Conservation (phyloP, 1,140 invertebrate species). For the Frieseomelitta varia region DNA sequence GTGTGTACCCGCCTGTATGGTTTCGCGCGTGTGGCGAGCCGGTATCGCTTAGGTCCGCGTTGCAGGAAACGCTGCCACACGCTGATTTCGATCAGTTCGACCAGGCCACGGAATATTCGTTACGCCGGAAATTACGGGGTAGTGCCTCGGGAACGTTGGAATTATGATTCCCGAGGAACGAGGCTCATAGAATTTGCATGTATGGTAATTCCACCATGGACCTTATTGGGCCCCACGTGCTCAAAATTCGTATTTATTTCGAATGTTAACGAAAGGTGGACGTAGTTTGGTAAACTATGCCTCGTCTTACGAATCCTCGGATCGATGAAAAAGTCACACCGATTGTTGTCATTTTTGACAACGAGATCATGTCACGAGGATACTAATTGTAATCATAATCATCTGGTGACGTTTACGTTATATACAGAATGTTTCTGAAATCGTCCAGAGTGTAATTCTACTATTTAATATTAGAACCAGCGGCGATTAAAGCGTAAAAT, state of each 20-base stretch:
- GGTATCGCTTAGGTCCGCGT: not conserved
- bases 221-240: not conserved
- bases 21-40: not conserved
- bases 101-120: conserved; percentile 29
- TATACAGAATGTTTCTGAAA: no score
- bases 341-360: no score
- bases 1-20: no score
- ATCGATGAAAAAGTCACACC: no score
- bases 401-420: no score
- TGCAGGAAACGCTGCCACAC: conserved; percentile 20
- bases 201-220: conserved; percentile 12
- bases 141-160: conserved; percentile 2
- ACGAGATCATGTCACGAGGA: no score
- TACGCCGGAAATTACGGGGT: conserved; percentile 31
- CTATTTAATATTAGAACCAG: no score
- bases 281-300: not conserved
- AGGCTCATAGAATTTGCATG: conserved; percentile 31
- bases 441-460: no score
- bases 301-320: no score
- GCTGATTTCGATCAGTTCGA: conserved; percentile 22
- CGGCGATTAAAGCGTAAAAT: no score
- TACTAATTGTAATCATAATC: no score
- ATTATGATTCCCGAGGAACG: conserved; percentile 26
- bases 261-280: not conserved
- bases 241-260: conserved; percentile 1